phyloP scores from a whole-genome alignment of 2,888 invertebrate species.

The Drosophila macrospina region DNA sequence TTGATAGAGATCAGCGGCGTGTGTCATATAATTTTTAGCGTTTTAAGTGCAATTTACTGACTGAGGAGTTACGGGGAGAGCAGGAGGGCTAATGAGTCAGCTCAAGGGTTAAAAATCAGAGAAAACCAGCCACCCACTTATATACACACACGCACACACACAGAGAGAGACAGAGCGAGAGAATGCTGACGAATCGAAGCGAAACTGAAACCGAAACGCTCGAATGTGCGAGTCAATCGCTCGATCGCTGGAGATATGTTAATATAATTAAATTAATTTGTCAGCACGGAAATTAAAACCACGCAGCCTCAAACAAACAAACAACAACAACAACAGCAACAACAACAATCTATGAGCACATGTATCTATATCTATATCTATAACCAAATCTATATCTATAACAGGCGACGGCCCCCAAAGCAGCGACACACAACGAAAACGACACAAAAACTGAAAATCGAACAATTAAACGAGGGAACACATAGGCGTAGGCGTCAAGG shows the following conservation, averaged over 20 bases:
- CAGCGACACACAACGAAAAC: slow-evolving; percentile 42
- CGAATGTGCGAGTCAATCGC: slow-evolving; percentile 70
- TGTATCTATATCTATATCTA: slow-evolving; percentile 29
- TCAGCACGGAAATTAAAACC: slow-evolving; percentile 80
- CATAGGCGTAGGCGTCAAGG: slow-evolving; percentile 24
- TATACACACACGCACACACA: background rate
- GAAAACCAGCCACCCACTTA: slow-evolving; percentile 35
- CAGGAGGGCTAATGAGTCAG: slow-evolving; percentile 68
- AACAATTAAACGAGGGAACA: slow-evolving; percentile 67
- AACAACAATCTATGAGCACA: slow-evolving; percentile 21
- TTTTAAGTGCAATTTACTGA: slow-evolving; percentile 76
- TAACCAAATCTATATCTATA: slow-evolving; percentile 61
- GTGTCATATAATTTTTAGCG: slow-evolving; percentile 79
- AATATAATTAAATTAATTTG: slow-evolving; percentile 84
- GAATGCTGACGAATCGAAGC: slow-evolving; percentile 40
- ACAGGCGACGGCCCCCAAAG: slow-evolving; percentile 33
- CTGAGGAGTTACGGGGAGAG: background rate
- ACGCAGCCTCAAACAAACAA: slow-evolving; percentile 44
- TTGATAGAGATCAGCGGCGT: slow-evolving; percentile 60
- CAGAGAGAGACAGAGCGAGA: background rate
- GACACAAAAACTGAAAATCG: slow-evolving; percentile 73
- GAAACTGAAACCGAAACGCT: slow-evolving; percentile 40
- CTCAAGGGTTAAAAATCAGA: slow-evolving; percentile 64
- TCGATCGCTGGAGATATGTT: slow-evolving; percentile 77
- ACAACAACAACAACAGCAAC: slow-evolving; percentile 13